Conservation (phyloP, 2,113 vertebrate genomes). For the Sylvietta virens region DNA sequence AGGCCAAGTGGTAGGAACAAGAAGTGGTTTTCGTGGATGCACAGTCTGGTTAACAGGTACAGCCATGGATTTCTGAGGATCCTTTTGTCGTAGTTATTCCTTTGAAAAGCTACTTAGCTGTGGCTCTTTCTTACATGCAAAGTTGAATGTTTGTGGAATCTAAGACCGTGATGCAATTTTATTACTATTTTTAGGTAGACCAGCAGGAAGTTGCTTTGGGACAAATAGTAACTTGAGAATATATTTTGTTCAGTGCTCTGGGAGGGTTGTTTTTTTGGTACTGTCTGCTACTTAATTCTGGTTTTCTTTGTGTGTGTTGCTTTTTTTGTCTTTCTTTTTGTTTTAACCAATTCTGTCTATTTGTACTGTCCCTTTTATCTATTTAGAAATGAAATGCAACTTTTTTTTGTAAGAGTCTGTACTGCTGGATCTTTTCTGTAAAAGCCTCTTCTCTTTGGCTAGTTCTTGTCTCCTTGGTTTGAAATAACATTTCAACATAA, state of each 20-base stretch:
- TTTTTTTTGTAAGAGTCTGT: not conserved
- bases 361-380: not conserved
- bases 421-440: not conserved
- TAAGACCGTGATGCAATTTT: not conserved
- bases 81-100: not conserved
- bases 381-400: not conserved
- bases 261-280: not conserved
- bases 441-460: not conserved
- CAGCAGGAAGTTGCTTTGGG: not conserved
- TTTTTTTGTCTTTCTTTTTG: no score
- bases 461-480: not conserved
- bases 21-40: constrained; percentile 95
- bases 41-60: constrained; percentile 97
- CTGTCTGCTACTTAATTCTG: not conserved
- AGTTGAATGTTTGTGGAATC: not conserved
- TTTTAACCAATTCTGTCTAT: not conserved
- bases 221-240: not conserved
- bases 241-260: not conserved
- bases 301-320: not conserved
- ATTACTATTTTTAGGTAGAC: not conserved
- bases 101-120: not conserved
- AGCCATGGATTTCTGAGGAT: not conserved
- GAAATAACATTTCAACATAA: not conserved
- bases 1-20: constrained; percentile 94
- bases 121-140: not conserved